Evolutionary conservation across 2,113 vertebrate genomes (phyloP).

Genomic region (Brachyhypopomus gauderio): DNA sequence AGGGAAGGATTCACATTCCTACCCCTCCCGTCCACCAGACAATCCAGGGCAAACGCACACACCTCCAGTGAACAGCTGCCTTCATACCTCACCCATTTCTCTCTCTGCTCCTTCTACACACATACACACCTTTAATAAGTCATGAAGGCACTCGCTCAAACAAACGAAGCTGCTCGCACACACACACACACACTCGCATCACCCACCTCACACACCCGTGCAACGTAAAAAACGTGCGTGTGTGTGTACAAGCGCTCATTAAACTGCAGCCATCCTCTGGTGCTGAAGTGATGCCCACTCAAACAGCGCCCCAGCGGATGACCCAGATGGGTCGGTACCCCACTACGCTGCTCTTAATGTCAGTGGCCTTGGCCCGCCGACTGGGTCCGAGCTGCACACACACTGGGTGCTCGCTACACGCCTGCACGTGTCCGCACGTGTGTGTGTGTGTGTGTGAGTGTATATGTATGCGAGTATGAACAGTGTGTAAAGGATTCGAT

Average conservation of each 20-base stretch:
- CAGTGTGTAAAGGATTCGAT: background rate
- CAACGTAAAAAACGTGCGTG: background rate
- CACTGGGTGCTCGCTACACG: background rate
- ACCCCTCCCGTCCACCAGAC: conserved; percentile 45
- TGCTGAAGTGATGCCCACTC: background rate
- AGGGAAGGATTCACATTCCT: conserved; percentile 51
- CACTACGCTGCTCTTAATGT: background rate
- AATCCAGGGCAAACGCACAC: conserved; percentile 30
- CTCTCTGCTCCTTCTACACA: background rate
- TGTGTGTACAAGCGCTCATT: background rate
- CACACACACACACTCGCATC: background rate
- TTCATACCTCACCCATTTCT: background rate
- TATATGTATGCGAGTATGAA: background rate
- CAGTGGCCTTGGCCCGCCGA: background rate
- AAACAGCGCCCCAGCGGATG: background rate
- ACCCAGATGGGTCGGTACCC: background rate
- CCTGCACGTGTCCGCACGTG: background rate
- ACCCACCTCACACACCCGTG: background rate
- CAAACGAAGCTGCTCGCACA: background rate
- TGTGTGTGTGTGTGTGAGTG: no score
- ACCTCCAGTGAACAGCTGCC: background rate
- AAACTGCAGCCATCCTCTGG: background rate
- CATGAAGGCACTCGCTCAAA: background rate
- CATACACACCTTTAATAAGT: background rate
- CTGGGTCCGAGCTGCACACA: background rate